A percentile compares a stretch with the other conserved stretches of the same genome.
Conservation (phyloP, 2,888 invertebrate species). For the Capitulum mitella region DNA sequence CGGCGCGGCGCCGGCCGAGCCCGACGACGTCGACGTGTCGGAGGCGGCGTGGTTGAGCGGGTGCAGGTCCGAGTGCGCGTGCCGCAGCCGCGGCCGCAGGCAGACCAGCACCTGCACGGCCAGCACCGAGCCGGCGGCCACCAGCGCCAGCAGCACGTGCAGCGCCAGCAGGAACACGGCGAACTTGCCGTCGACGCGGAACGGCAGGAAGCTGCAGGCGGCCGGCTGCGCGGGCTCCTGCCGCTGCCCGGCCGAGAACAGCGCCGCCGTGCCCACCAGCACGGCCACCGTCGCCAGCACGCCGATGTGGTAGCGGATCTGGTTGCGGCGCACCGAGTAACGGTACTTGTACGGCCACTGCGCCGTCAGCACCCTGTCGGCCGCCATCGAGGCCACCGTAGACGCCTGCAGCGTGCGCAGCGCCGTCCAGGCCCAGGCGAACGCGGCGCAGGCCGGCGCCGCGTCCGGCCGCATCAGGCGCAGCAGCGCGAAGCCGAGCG, state of each 20-base stretch:
- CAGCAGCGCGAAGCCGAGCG: constrained; percentile 38
- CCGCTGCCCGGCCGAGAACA: constrained; percentile 45
- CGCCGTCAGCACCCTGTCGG: constrained; percentile 46
- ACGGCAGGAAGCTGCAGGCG: constrained; percentile 48
- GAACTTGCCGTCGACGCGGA: constrained; percentile 48
- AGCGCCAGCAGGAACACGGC: constrained; percentile 50
- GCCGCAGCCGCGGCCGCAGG: constrained; percentile 24
- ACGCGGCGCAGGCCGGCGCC: constrained; percentile 43
- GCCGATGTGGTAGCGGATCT: constrained; percentile 48
- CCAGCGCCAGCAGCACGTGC: constrained; percentile 48
- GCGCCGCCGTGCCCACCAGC: constrained; percentile 51
- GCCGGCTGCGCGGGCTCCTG: constrained; percentile 36
- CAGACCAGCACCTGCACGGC: constrained; percentile 39
- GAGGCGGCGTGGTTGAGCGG: constrained; percentile 20
- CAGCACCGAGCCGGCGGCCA: constrained; percentile 47
- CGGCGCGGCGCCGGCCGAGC: constrained; percentile 22
- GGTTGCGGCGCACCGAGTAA: constrained; percentile 42
- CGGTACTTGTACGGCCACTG: constrained; percentile 42
- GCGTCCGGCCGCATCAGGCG: constrained; percentile 37
- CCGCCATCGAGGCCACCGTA: constrained; percentile 48
- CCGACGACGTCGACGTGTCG: constrained; percentile 37
- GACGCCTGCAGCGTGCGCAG: constrained; percentile 51
- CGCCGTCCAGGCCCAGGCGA: constrained; percentile 50
- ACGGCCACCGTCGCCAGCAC: constrained; percentile 50
- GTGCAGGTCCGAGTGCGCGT: constrained; percentile 20